Evolutionary conservation across 2,888 invertebrate genomes (phyloP).

Genomic region (Cataglyphis altisquamis): DNA sequence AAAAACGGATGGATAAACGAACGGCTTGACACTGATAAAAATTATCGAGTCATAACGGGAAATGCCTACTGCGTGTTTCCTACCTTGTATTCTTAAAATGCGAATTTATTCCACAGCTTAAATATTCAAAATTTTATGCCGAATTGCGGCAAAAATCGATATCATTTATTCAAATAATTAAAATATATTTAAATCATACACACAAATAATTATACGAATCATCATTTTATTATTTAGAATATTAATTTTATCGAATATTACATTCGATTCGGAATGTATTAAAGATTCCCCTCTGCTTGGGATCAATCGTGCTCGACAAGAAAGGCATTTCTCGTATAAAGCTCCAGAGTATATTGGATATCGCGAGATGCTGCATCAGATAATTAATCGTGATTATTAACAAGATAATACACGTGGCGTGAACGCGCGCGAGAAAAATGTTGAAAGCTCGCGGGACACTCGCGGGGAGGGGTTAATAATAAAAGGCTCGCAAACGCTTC

Average conservation of each 20-base stretch:
- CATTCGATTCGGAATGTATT: background rate
- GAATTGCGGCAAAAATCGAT: background rate
- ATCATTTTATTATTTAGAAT: background rate
- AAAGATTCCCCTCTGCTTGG: background rate
- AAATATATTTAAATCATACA: background rate
- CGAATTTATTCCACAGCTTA: background rate
- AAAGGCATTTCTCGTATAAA: background rate
- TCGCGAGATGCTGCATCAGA: slow-evolving; percentile 35
- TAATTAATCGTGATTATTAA: slow-evolving; percentile 75
- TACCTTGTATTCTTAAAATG: background rate
- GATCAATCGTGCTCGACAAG: background rate
- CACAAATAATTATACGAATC: background rate
- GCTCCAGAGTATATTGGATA: background rate
- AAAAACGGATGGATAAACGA: slow-evolving; percentile 14
- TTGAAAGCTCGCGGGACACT: slow-evolving; percentile 60
- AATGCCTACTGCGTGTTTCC: background rate
- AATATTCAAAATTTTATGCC: background rate
- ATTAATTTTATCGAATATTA: slow-evolving; percentile 9
- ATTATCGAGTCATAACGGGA: slow-evolving; percentile 69
- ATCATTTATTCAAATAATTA: slow-evolving; percentile 3
- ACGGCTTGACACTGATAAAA: slow-evolving; percentile 80
- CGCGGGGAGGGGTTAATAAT: slow-evolving; percentile 66
- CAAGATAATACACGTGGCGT: slow-evolving; percentile 57
- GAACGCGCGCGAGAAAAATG: slow-evolving; percentile 44
- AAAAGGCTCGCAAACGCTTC: slow-evolving; percentile 66